Conservation (phyloP, 2,888 invertebrate genomes). For the Baronia brevicornis region DNA sequence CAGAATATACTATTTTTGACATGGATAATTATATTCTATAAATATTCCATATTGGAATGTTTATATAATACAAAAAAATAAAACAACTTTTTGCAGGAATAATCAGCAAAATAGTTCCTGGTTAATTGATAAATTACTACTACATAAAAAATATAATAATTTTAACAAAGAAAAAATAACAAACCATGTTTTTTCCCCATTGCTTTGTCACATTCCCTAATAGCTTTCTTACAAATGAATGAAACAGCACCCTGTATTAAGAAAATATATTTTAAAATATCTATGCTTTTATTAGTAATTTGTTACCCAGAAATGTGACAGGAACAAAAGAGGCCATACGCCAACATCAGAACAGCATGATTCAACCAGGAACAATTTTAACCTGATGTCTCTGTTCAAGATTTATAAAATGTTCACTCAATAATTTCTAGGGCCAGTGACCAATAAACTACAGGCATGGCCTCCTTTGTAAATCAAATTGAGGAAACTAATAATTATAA, state of each 20-base stretch:
- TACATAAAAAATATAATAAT: slow-evolving; percentile 21
- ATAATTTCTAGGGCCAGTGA: slow-evolving; percentile 1
- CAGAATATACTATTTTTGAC: too few relatives aligned
- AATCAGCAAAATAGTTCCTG: slow-evolving; percentile 42
- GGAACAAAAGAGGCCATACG: slow-evolving; percentile 32
- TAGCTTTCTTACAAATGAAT: slow-evolving; percentile 41
- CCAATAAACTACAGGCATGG: slow-evolving; percentile 20
- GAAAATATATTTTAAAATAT: slow-evolving; percentile 21
- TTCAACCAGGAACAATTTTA: slow-evolving; percentile 21
- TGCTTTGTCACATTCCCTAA: slow-evolving; percentile 42
- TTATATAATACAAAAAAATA: slow-evolving; percentile 5
- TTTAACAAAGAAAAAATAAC: slow-evolving; percentile 39
- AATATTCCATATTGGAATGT: slow-evolving; percentile 1
- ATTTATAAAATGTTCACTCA: slow-evolving; percentile 1
- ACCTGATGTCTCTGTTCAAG: neutral
- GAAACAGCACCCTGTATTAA: slow-evolving; percentile 46
- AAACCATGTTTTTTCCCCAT: slow-evolving; percentile 55
- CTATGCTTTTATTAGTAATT: slow-evolving; percentile 12
- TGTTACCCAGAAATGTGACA: slow-evolving; percentile 15
- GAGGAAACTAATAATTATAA: slow-evolving; percentile 1
- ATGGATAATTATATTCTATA: too few relatives aligned
- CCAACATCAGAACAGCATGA: slow-evolving; percentile 6
- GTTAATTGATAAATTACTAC: slow-evolving; percentile 33
- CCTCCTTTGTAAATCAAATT: slow-evolving; percentile 26
- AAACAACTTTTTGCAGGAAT: too few relatives aligned